These are phyloP conservation scores for Ginglymostoma cirratum DNA, from an alignment of 2,113 vertebrate species.

Conservation along the genomic window DNA sequence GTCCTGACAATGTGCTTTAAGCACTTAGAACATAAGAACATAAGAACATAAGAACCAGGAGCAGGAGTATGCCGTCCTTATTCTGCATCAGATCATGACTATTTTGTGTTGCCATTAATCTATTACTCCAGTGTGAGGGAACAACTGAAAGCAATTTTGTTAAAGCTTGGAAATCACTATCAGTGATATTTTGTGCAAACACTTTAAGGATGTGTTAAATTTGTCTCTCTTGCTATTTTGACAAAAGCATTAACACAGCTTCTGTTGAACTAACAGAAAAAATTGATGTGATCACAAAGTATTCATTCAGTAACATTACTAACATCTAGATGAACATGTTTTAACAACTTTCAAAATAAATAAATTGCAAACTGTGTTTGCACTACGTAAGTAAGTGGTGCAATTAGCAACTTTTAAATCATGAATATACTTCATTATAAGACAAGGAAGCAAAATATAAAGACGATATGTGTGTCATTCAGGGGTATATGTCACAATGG, in stretches of 20 bases:
- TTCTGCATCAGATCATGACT: not conserved
- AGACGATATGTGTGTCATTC: constrained; percentile 1
- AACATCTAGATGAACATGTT: not conserved
- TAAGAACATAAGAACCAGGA: no score
- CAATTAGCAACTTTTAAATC: constrained; percentile 13
- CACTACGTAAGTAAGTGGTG: not conserved
- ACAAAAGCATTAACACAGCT: not conserved
- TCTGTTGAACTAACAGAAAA: not conserved
- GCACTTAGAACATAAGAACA: no score
- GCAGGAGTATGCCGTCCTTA: no score
- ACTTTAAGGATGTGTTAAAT: not conserved
- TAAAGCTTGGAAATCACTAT: not conserved
- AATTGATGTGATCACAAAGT: not conserved
- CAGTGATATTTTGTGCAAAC: not conserved
- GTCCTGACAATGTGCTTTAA: not conserved
- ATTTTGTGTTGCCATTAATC: no score
- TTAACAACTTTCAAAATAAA: not conserved
- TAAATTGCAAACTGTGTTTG: not conserved
- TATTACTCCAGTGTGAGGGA: not conserved
- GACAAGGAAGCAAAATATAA: not conserved
- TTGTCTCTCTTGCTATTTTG: not conserved
- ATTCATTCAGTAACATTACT: not conserved
- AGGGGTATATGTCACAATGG: not conserved
- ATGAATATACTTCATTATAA: not conserved
- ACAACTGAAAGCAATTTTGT: not conserved